A percentile compares a stretch with the other conserved stretches of the same genome.
phyloP scores from a whole-genome alignment of 2,797 vertebrate genomes.

The Meda fulgida region DNA sequence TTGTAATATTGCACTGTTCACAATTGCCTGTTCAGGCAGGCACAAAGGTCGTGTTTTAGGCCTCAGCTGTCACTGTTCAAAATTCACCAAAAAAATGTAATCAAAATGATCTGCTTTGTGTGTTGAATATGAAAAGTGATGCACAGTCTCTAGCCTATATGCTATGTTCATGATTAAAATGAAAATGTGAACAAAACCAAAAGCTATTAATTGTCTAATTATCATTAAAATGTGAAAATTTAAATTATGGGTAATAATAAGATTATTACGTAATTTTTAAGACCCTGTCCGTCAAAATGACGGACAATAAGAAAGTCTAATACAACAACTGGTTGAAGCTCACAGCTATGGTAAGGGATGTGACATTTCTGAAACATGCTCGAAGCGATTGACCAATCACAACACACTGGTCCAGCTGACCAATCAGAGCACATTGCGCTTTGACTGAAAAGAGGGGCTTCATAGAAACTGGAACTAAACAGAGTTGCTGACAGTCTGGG shows the following conservation, averaged over 20 bases:
- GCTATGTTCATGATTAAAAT: background rate
- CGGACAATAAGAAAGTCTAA: background rate
- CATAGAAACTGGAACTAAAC: background rate
- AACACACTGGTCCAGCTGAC: background rate
- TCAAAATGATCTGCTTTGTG: background rate
- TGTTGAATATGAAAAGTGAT: background rate
- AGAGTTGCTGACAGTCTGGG: background rate
- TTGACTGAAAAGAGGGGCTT: background rate
- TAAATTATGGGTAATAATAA: background rate
- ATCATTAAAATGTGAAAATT: background rate
- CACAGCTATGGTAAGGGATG: background rate
- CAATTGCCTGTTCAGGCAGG: background rate
- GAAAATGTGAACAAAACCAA: background rate
- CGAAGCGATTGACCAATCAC: background rate
- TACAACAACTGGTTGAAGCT: background rate
- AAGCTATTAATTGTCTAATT: background rate
- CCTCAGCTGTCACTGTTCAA: background rate
- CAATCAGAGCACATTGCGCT: background rate
- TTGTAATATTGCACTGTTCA: background rate
- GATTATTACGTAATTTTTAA: background rate
- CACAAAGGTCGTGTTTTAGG: background rate
- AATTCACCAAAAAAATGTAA: too few species aligned
- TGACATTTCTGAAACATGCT: background rate
- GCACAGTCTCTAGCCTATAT: too few species aligned
- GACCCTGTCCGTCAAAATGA: too few species aligned